Conservation (phyloP, 1,140 invertebrate species). For the Drosophila equinoxialis region DNA sequence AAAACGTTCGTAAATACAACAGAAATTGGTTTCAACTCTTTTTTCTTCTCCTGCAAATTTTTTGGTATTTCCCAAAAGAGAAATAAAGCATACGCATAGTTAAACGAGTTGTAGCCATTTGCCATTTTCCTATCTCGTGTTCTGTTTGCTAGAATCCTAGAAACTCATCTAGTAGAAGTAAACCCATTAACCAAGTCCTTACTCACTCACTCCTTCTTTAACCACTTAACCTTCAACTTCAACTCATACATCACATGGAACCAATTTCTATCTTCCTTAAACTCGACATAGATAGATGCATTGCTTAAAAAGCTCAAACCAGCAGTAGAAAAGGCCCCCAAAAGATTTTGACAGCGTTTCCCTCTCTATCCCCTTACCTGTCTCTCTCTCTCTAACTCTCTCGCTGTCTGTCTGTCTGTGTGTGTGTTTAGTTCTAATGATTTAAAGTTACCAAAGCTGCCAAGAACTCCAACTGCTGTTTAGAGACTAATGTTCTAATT, state of each 20-base stretch:
- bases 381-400: not conserved
- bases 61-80: no score
- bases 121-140: not conserved
- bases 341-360: slow-evolving; percentile 38
- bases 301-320: slow-evolving; percentile 22
- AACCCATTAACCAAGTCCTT: slow-evolving; percentile 38
- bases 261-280: slow-evolving; percentile 15
- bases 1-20: no score
- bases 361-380: not conserved
- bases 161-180: slow-evolving; percentile 3
- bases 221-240: slow-evolving; percentile 47
- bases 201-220: slow-evolving; percentile 11
- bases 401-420: not conserved
- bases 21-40: no score
- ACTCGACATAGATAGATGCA: slow-evolving; percentile 21
- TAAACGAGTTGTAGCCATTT: not conserved
- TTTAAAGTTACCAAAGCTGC: slow-evolving; percentile 63
- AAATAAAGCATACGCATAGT: no score
- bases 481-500: slow-evolving; percentile 76
- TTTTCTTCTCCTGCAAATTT: no score
- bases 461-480: slow-evolving; percentile 18
- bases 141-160: not conserved
- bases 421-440: slow-evolving; percentile 48
- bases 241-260: slow-evolving; percentile 51
- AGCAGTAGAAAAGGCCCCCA: slow-evolving; percentile 9